Evolutionary conservation across 2,888 invertebrate species (phyloP).

Genomic region (Acleris sparsana): DNA sequence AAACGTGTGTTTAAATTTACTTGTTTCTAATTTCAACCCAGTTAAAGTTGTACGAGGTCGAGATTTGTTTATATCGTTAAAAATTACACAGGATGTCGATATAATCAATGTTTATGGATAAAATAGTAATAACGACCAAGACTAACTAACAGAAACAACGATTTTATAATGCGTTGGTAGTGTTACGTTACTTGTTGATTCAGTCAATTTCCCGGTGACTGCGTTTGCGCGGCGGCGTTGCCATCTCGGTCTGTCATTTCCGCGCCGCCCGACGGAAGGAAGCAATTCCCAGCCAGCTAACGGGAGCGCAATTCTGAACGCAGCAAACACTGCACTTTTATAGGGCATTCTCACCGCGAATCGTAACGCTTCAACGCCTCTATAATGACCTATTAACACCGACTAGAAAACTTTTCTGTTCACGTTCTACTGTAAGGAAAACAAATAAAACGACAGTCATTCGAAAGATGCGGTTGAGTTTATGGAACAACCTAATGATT

Average conservation of each 20-base stretch:
- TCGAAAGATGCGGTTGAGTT: conserved; percentile 5
- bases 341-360: conserved; percentile 23
- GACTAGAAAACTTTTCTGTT: background rate
- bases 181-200: conserved; percentile 68
- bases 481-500: conserved; percentile 15
- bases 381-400: conserved; percentile 6
- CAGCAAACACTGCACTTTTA: conserved; percentile 29
- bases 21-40: conserved; percentile 2
- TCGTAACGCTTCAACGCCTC: conserved; percentile 20
- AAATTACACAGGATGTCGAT: conserved; percentile 22
- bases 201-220: conserved; percentile 72
- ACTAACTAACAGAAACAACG: background rate
- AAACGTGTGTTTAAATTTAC: conserved; percentile 5
- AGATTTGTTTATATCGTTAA: conserved; percentile 25
- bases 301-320: conserved; percentile 56
- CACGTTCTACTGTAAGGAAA: conserved; percentile 11
- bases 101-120: conserved; percentile 18
- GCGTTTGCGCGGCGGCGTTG: conserved; percentile 57
- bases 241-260: conserved; percentile 74
- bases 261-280: conserved; percentile 72
- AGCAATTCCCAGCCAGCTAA: conserved; percentile 71
- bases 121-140: conserved; percentile 1
- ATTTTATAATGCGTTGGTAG: no score
- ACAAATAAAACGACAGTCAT: conserved; percentile 12
- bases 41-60: conserved; percentile 24